These are phyloP conservation scores for Magallana gigas DNA, from an alignment of 1,140 invertebrate species.

Conservation along the genomic window DNA sequence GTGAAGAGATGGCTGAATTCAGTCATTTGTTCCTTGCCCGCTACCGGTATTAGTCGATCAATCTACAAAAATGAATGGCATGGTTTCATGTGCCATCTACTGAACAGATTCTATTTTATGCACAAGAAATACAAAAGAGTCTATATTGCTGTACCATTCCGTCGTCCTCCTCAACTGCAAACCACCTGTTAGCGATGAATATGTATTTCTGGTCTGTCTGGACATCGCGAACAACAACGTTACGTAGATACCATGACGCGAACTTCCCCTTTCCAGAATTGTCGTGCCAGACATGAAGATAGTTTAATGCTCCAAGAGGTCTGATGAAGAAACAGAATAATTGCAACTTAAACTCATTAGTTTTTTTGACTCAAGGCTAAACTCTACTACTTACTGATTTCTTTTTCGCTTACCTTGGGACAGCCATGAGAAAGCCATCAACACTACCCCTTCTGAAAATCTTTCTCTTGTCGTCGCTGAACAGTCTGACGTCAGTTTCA, in stretches of 20 bases:
- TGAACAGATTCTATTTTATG: too few species aligned
- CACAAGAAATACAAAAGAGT: background rate
- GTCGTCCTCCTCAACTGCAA: slow-evolving; percentile 83
- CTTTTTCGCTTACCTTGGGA: slow-evolving; percentile 72
- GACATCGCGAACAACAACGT: slow-evolving; percentile 81
- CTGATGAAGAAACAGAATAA: slow-evolving; percentile 66
- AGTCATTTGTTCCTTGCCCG: slow-evolving; percentile 79
- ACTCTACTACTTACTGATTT: background rate
- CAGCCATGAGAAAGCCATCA: slow-evolving; percentile 81
- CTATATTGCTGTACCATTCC: slow-evolving; percentile 77
- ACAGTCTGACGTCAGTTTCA: slow-evolving; percentile 80
- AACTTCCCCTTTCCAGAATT: slow-evolving; percentile 81
- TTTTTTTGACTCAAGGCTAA: background rate
- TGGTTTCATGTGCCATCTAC: background rate
- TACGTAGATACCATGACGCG: slow-evolving; percentile 82
- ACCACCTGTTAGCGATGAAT: slow-evolving; percentile 82
- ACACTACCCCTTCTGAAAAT: slow-evolving; percentile 79
- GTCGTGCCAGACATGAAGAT: slow-evolving; percentile 82
- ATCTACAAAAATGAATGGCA: slow-evolving; percentile 72
- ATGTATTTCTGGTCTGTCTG: slow-evolving; percentile 81
- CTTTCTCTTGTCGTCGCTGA: slow-evolving; percentile 78
- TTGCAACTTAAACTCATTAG: background rate
- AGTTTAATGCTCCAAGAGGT: slow-evolving; percentile 80
- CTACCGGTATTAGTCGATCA: slow-evolving; percentile 81
- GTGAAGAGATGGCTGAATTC: slow-evolving; percentile 81